These are phyloP conservation scores for Ypsolopha scabrella DNA, from an alignment of 2,888 invertebrate species.

Conservation along the genomic window DNA sequence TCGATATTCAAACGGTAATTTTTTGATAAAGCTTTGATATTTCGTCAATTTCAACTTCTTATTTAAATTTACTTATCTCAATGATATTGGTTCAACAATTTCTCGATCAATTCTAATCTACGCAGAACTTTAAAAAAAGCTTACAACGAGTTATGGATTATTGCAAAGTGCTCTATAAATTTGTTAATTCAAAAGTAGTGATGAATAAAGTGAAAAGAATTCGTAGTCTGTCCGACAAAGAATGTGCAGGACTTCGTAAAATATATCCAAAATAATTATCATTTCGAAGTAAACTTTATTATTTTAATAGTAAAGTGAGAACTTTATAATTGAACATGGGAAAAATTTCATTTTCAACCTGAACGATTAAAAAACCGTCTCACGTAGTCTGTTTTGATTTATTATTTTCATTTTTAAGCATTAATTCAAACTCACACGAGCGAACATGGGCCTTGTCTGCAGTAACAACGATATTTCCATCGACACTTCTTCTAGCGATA, in stretches of 20 bases:
- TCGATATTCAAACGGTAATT: slow-evolving; percentile 11
- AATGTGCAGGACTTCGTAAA: not conserved
- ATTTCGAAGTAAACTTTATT: not conserved
- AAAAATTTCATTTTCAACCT: not conserved
- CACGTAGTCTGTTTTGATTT: slow-evolving; percentile 15
- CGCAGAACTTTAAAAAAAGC: slow-evolving; percentile 51
- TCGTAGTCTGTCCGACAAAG: not conserved
- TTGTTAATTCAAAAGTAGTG: not conserved
- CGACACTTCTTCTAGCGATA: slow-evolving; percentile 29
- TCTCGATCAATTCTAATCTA: slow-evolving; percentile 31
- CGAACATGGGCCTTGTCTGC: slow-evolving; percentile 20
- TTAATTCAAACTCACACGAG: slow-evolving; percentile 17
- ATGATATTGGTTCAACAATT: slow-evolving; percentile 20
- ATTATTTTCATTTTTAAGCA: slow-evolving; percentile 16
- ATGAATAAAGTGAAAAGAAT: not conserved
- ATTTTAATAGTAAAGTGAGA: not conserved
- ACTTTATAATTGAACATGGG: slow-evolving; percentile 1
- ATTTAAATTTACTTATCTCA: slow-evolving; percentile 16
- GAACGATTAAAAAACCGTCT: not conserved
- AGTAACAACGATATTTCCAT: slow-evolving; percentile 19
- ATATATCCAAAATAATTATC: not conserved
- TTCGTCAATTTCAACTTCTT: slow-evolving; percentile 21
- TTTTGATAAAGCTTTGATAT: slow-evolving; percentile 19
- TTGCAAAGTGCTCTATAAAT: slow-evolving; percentile 27
- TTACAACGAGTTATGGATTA: slow-evolving; percentile 42